phyloP scores from a whole-genome alignment of 2,888 invertebrate species.

The Antheraea yamamai region DNA sequence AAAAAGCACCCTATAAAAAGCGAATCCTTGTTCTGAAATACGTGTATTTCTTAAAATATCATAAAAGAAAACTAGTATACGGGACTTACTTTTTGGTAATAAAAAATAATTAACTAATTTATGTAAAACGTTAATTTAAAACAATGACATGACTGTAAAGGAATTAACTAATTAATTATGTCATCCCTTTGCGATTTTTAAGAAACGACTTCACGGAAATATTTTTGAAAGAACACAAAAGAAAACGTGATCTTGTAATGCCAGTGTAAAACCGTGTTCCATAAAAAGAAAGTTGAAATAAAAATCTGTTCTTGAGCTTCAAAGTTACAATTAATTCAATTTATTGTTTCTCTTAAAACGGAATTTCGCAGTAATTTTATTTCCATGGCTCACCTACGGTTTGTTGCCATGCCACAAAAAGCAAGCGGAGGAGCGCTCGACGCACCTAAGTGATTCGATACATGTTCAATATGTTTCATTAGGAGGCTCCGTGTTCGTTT shows the following conservation, averaged over 20 bases:
- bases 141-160: slow-evolving; percentile 65
- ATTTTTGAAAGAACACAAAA: slow-evolving; percentile 68
- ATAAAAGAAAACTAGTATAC: not conserved
- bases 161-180: slow-evolving; percentile 75
- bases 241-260: slow-evolving; percentile 45
- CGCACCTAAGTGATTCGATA: slow-evolving; percentile 79
- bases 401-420: slow-evolving; percentile 71
- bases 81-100: not conserved
- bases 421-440: slow-evolving; percentile 73
- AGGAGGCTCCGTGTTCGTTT: slow-evolving; percentile 72
- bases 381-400: slow-evolving; percentile 75
- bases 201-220: slow-evolving; percentile 64
- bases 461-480: slow-evolving; percentile 82
- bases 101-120: not conserved
- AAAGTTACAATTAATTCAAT: slow-evolving; percentile 77
- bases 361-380: slow-evolving; percentile 73
- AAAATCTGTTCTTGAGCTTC: slow-evolving; percentile 70
- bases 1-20: not conserved
- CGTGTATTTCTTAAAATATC: not conserved
- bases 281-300: slow-evolving; percentile 67
- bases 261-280: slow-evolving; percentile 70
- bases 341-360: slow-evolving; percentile 78
- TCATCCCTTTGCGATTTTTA: slow-evolving; percentile 56
- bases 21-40: not conserved
- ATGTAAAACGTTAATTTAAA: slow-evolving; percentile 39